A percentile compares a stretch with the other conserved stretches of the same genome.
Evolutionary conservation across 30 jellyfish, hydroid and myxozoan genomes (phyloP).

Genomic region (Aurelia sp.): DNA sequence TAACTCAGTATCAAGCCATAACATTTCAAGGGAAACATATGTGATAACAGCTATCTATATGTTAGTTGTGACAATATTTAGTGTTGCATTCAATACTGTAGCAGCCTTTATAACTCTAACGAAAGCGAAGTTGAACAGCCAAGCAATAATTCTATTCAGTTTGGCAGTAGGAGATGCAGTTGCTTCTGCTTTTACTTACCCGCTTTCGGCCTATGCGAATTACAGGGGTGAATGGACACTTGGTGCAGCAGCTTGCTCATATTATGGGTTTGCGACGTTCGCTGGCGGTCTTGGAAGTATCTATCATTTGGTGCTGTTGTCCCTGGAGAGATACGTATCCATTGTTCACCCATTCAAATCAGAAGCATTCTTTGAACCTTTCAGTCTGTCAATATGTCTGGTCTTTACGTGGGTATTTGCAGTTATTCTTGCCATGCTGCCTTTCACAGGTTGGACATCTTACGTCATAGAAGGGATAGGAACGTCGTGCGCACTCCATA

Average conservation of each 20-base stretch:
- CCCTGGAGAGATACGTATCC: slow-evolving; percentile 39
- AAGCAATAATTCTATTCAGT: slow-evolving; percentile 36
- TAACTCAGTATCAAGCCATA: no score
- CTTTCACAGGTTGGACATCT: slow-evolving; percentile 50
- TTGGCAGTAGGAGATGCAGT: slow-evolving; percentile 30
- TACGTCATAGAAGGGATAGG: slow-evolving; percentile 48
- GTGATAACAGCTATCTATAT: slow-evolving; percentile 6
- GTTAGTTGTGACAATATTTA: background rate
- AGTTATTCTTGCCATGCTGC: slow-evolving; percentile 12
- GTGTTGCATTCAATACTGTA: background rate
- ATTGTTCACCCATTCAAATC: slow-evolving; percentile 45
- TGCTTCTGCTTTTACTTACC: slow-evolving; percentile 7
- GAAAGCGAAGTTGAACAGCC: slow-evolving; percentile 11
- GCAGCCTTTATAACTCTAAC: slow-evolving; percentile 15
- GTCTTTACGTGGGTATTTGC: slow-evolving; percentile 33
- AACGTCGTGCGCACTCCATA: slow-evolving; percentile 44
- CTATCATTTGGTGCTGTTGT: slow-evolving; percentile 40
- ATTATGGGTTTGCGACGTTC: slow-evolving; percentile 33
- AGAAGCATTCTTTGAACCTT: background rate
- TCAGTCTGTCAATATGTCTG: slow-evolving; percentile 7
- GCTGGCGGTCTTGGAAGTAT: slow-evolving; percentile 43
- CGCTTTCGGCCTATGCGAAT: slow-evolving; percentile 34
- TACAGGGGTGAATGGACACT: background rate
- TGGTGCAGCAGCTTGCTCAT: slow-evolving; percentile 30
- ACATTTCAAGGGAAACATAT: background rate